phyloP scores from a whole-genome alignment of 2,888 invertebrate species.

The Drosophila kokeensis region DNA sequence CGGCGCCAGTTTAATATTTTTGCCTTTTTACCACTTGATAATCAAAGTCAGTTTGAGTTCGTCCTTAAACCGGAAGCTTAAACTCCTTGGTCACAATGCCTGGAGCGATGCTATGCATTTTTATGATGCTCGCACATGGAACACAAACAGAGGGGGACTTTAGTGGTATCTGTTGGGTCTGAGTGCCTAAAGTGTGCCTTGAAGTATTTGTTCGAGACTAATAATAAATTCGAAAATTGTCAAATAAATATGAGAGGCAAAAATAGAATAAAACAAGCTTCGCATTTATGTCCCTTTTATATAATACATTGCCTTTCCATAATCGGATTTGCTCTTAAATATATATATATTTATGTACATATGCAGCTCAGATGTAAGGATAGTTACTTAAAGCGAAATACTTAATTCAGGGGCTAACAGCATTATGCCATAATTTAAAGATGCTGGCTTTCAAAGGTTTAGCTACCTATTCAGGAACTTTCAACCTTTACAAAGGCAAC shows the following conservation, averaged over 20 bases:
- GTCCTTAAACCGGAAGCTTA: not conserved
- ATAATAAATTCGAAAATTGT: constrained; percentile 73
- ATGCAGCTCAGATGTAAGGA: not conserved
- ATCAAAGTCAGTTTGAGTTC: constrained; percentile 23
- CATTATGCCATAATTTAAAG: not conserved
- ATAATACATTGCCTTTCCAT: constrained; percentile 43
- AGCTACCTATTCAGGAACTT: not conserved
- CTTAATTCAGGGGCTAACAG: not conserved
- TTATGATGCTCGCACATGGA: constrained; percentile 60
- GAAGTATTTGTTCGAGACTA: constrained; percentile 30
- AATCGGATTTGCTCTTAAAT: constrained; percentile 63
- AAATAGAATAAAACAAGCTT: constrained; percentile 14
- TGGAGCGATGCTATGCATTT: constrained; percentile 69
- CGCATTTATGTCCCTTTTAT: constrained; percentile 47
- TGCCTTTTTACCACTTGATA: constrained; percentile 31
- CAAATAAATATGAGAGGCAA: constrained; percentile 57
- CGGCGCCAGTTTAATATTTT: constrained; percentile 50
- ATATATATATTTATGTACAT: not conserved
- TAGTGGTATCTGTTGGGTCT: not conserved
- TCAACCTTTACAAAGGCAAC: not conserved
- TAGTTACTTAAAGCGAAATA: constrained; percentile 2
- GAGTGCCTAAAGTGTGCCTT: constrained; percentile 21
- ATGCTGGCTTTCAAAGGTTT: not conserved
- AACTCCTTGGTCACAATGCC: constrained; percentile 38
- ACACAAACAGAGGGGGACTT: not conserved